phyloP scores from a whole-genome alignment of 1,140 invertebrate genomes.

The Drosophila bocqueti region DNA sequence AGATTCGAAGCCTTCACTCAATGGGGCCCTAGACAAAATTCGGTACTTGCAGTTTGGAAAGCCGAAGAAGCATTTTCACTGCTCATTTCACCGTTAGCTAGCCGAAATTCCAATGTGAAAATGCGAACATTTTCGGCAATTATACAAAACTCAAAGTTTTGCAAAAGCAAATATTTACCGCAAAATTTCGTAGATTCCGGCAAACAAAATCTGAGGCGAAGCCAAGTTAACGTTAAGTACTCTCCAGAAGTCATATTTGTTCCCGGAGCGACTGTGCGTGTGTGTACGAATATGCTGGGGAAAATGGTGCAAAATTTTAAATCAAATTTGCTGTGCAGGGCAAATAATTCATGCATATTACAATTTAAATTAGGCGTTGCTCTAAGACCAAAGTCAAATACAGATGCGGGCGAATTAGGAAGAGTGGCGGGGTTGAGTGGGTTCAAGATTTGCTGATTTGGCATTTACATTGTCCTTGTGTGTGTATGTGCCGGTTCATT shows the following conservation, averaged over 20 bases:
- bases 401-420: conserved; percentile 23
- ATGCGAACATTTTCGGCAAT: conserved; percentile 61
- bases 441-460: conserved; percentile 51
- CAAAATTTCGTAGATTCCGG: conserved; percentile 45
- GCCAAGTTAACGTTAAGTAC: conserved; percentile 27
- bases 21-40: conserved; percentile 20
- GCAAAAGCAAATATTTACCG: conserved; percentile 56
- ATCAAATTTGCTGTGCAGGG: conserved; percentile 66
- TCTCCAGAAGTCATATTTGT: conserved; percentile 33
- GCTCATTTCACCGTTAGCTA: conserved; percentile 55
- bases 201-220: conserved; percentile 43
- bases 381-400: conserved; percentile 73
- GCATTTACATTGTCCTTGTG: conserved; percentile 61
- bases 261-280: neutral
- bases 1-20: neutral
- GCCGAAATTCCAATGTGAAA: conserved; percentile 48
- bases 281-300: neutral
- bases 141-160: conserved; percentile 60
- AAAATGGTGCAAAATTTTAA: conserved; percentile 52
- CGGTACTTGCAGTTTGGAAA: conserved; percentile 21
- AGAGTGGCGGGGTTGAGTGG: conserved; percentile 18
- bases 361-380: conserved; percentile 74
- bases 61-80: conserved; percentile 33
- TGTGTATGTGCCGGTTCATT: conserved; percentile 39
- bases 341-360: conserved; percentile 61